Conservation (phyloP, 2,888 invertebrate species). For the Hyles lineata region DNA sequence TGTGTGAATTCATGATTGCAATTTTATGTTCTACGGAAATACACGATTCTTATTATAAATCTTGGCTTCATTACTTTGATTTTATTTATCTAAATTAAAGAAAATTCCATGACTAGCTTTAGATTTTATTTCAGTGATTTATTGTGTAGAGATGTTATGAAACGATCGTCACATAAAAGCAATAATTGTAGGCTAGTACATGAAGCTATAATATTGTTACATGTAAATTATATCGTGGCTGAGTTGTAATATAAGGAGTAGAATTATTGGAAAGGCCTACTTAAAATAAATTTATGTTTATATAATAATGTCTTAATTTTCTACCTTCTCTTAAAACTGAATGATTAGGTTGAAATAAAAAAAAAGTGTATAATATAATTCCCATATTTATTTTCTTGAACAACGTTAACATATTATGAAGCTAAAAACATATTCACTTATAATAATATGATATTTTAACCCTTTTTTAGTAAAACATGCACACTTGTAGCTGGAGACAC, state of each 20-base stretch:
- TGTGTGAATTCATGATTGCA: slow-evolving; percentile 68
- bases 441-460: too few species aligned
- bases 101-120: slow-evolving; percentile 24
- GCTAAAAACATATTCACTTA: too few species aligned
- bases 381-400: neutral
- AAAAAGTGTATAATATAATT: slow-evolving; percentile 2
- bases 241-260: slow-evolving; percentile 52
- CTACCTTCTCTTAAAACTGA: slow-evolving; percentile 14
- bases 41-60: slow-evolving; percentile 23
- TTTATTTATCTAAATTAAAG: slow-evolving; percentile 8
- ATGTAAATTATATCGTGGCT: slow-evolving; percentile 42
- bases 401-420: too few species aligned
- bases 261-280: slow-evolving; percentile 58
- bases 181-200: slow-evolving; percentile 36
- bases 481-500: neutral
- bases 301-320: slow-evolving; percentile 64
- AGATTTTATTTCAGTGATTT: slow-evolving; percentile 17
- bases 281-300: slow-evolving; percentile 76
- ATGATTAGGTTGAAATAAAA: slow-evolving; percentile 19
- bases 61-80: slow-evolving; percentile 14
- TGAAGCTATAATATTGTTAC: slow-evolving; percentile 20
- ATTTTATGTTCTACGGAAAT: slow-evolving; percentile 49
- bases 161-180: slow-evolving; percentile 33
- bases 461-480: slow-evolving; percentile 7
- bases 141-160: slow-evolving; percentile 15